Percentiles rank a stretch among this genome's conserved stretches.
These are phyloP conservation scores for Oxyteleia sp. DNA, from an alignment of 2,888 invertebrate genomes.

Conservation along the genomic window DNA sequence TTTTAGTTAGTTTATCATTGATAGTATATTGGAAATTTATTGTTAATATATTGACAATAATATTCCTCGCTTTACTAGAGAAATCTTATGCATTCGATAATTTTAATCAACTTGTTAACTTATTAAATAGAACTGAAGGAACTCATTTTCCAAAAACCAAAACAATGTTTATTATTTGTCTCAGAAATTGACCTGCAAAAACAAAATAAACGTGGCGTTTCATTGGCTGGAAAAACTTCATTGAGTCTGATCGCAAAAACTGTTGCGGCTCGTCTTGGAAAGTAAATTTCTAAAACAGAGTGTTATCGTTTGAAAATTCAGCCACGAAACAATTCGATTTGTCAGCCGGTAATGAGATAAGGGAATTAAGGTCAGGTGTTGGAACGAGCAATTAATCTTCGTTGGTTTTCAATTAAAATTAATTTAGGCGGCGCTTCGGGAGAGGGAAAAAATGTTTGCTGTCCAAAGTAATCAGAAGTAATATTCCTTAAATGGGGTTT, in stretches of 20 bases:
- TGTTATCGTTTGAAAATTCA: conserved; percentile 28
- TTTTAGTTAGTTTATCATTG: no score
- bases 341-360: conserved; percentile 40
- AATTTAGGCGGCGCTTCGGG: conserved; percentile 15
- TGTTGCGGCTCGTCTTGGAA: not conserved
- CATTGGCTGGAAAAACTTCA: no score
- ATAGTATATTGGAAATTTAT: no score
- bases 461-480: conserved; percentile 44
- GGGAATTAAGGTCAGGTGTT: conserved; percentile 50
- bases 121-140: no score
- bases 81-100: no score
- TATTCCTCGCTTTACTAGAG: no score
- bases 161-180: no score
- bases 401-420: conserved; percentile 59
- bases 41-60: conserved; percentile 65
- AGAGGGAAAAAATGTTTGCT: conserved; percentile 27
- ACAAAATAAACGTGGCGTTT: no score
- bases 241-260: no score
- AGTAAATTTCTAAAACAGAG: conserved; percentile 19
- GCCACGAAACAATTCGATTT: conserved; percentile 51
- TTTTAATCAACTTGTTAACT: no score
- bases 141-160: no score
- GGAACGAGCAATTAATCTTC: conserved; percentile 52
- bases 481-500: conserved; percentile 52
- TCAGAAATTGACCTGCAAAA: no score